phyloP scores from a whole-genome alignment of 2,113 vertebrate species.

The Salvelinus sp. region DNA sequence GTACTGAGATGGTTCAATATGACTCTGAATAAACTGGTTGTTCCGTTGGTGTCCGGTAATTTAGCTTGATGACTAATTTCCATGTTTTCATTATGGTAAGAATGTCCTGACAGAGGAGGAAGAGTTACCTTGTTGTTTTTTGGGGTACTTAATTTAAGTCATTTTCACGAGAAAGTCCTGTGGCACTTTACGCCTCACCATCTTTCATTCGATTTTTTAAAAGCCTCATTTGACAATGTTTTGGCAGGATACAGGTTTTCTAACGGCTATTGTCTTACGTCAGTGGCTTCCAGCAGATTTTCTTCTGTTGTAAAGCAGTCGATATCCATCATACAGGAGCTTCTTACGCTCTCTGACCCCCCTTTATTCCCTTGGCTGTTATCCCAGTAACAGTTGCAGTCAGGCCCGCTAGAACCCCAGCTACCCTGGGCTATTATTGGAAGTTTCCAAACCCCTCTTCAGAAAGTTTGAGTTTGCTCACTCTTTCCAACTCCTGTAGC shows the following conservation, averaged over 20 bases:
- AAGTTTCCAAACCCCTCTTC: not conserved
- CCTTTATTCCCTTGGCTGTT: not conserved
- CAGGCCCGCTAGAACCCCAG: not conserved
- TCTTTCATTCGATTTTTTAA: not conserved
- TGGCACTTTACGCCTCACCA: not conserved
- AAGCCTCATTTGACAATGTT: not conserved
- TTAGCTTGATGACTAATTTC: not conserved
- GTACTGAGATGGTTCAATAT: not conserved
- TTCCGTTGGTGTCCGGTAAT: not conserved
- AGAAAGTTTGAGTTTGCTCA: no score
- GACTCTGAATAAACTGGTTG: not conserved
- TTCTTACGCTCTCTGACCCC: not conserved
- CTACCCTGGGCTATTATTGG: slow-evolving; percentile 2
- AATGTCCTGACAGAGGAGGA: not conserved
- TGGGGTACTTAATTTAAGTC: not conserved
- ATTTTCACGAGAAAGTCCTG: not conserved
- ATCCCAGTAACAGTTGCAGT: not conserved
- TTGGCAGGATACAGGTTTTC: not conserved
- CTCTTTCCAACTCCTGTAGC: no score
- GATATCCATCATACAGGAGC: not conserved
- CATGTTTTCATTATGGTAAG: not conserved
- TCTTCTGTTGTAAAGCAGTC: not conserved
- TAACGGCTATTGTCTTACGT: not conserved
- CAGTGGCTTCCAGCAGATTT: not conserved
- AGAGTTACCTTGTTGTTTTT: not conserved